phyloP scores from a whole-genome alignment of 2,113 vertebrate species.

The Bos taurus region DNA sequence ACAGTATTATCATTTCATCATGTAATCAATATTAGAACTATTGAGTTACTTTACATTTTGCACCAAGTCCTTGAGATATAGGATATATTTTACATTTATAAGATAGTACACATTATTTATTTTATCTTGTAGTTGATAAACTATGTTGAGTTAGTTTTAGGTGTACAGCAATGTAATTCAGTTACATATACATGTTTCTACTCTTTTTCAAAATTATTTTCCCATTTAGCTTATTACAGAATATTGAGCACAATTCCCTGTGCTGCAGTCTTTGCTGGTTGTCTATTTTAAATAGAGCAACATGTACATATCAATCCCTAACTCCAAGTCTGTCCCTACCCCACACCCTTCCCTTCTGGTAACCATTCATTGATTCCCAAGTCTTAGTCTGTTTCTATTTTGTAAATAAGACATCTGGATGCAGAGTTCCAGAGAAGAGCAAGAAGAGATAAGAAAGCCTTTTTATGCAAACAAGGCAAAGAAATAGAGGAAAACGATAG shows the following conservation, averaged over 20 bases:
- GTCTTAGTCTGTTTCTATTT: neutral
- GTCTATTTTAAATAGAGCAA: neutral
- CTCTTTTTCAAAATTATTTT: neutral
- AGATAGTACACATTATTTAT: neutral
- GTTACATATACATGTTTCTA: neutral
- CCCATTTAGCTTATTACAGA: neutral
- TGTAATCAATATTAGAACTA: neutral
- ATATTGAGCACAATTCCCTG: neutral
- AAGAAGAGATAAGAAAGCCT: neutral
- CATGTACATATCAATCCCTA: neutral
- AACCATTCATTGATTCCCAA: neutral
- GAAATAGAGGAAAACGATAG: neutral
- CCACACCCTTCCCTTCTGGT: neutral
- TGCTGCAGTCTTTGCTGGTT: neutral
- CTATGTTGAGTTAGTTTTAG: neutral
- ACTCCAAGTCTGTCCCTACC: neutral
- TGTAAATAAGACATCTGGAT: neutral
- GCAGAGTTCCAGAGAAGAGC: neutral
- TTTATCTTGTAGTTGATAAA: neutral
- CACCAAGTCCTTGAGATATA: neutral
- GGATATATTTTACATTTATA: neutral
- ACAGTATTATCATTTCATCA: neutral
- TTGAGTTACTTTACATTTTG: neutral
- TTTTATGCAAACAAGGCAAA: neutral
- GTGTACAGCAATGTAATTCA: neutral